Base-by-base conservation (phyloP, 2,797 vertebrate genomes). In the Sebastolobus alascanus region DNA sequence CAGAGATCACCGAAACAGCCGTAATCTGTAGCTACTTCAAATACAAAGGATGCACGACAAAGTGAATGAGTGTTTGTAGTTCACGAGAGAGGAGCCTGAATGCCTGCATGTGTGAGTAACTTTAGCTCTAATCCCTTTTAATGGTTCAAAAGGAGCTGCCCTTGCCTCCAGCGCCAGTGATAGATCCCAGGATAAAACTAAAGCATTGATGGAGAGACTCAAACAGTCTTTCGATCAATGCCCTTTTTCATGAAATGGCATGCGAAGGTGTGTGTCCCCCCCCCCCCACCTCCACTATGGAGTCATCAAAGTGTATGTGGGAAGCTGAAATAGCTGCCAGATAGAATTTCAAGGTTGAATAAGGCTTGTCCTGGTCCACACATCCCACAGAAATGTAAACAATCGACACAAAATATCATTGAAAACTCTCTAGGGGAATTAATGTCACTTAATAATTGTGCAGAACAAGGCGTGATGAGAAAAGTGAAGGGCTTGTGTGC, bases 231-330 rank as follows among this genome's bases (percentile, higher is more conserved):
- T 73, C 8, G 0, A 72, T 70, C 64, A 50, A 9, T 60, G 59
- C 8, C 63, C 73, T 68, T 87, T 68, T 82, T 80, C 55, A 69
- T 77, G 61, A 88, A 87, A 82, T 60, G 27, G 18, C 69, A 31
- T 13, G 1, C 35, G 31, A n/a, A 65, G 52, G 74, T 65, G 61
- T 43, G 35, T 43, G 35, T 25, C 25, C 25, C 25, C 13, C 38
- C 29, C 31, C 40, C 31, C 1, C 10, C 20, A 35, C 6, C 60
- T 22, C 5, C 38, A 43, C 56, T 29, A 3, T 43, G 20, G 31
- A 40, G 58, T 58, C 74, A 77, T 72, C 71, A 75, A 33, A 85
- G 66, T 33, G 13, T n/a, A 8, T 6, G 29, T 65, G 20, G 71
- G 75, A 73, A 70, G 65, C 18, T 55, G 11, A 77, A 90, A 77